These are phyloP conservation scores for Globodera ellingtonae DNA, from an alignment of 1,140 invertebrate genomes.

Conservation along the genomic window DNA sequence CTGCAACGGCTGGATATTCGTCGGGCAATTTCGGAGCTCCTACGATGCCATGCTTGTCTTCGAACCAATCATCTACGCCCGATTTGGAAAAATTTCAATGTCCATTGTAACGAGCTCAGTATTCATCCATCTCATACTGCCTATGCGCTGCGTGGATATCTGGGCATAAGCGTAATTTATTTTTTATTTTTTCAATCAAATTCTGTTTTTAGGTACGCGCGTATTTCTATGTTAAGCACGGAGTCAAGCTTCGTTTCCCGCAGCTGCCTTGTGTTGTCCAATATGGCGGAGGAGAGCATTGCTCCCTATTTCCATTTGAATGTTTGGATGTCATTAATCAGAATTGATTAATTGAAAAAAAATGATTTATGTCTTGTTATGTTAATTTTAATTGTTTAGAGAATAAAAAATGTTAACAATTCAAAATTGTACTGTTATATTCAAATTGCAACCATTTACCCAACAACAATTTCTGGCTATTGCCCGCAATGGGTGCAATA, in stretches of 20 bases:
- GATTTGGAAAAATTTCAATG: not conserved
- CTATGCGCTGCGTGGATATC: constrained; percentile 11
- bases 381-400: not conserved
- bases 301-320: not conserved
- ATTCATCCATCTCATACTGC: no score
- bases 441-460: not conserved
- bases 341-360: not conserved
- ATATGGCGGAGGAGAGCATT: not conserved
- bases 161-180: not conserved
- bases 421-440: constrained; percentile 8
- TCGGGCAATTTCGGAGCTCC: not conserved
- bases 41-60: not conserved
- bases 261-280: constrained; percentile 5
- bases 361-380: not conserved
- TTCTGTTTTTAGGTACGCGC: not conserved
- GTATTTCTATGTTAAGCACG: constrained; percentile 13
- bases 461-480: not conserved
- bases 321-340: not conserved
- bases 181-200: no score
- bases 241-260: not conserved
- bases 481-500: not conserved
- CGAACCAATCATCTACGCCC: constrained; percentile 4
- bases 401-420: not conserved
- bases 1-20: no score
- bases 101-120: no score